Percentiles rank a stretch among this genome's conserved stretches.
These are phyloP conservation scores for Oceanodroma leucorhoa DNA, from an alignment of 2,797 vertebrate genomes.

Conservation along the genomic window DNA sequence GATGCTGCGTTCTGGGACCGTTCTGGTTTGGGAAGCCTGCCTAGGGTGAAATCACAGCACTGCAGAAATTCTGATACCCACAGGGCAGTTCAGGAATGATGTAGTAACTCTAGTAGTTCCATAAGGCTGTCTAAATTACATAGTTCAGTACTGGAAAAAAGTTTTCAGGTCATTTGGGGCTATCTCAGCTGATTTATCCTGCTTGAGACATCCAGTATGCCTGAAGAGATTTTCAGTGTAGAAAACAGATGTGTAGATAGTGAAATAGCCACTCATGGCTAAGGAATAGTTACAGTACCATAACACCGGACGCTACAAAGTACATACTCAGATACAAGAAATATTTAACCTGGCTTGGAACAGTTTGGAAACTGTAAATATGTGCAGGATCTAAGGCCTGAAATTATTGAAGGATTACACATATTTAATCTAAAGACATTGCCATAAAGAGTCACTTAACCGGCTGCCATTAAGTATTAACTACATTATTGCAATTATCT, in stretches of 20 bases:
- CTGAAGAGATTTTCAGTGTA: background rate
- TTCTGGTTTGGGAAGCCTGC: background rate
- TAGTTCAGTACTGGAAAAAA: background rate
- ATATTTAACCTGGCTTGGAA: background rate
- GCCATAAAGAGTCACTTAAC: background rate
- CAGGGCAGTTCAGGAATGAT: background rate
- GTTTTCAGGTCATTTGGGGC: constrained; percentile 1
- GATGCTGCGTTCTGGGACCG: background rate
- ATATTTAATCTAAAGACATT: background rate
- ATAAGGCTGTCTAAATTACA: background rate
- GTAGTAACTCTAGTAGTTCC: background rate
- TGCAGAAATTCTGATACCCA: background rate
- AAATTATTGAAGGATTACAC: background rate
- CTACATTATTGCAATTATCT: background rate
- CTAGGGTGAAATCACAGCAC: background rate
- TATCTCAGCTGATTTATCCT: background rate
- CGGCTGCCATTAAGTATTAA: background rate
- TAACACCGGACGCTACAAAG: background rate
- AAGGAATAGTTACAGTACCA: background rate
- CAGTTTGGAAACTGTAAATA: background rate
- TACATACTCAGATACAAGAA: background rate
- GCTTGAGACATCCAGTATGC: background rate
- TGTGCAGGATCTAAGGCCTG: background rate
- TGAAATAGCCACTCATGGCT: background rate
- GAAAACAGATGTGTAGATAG: background rate